These are phyloP conservation scores for Vireo altiloquus DNA, from an alignment of 2,113 vertebrate species.

Conservation along the genomic window DNA sequence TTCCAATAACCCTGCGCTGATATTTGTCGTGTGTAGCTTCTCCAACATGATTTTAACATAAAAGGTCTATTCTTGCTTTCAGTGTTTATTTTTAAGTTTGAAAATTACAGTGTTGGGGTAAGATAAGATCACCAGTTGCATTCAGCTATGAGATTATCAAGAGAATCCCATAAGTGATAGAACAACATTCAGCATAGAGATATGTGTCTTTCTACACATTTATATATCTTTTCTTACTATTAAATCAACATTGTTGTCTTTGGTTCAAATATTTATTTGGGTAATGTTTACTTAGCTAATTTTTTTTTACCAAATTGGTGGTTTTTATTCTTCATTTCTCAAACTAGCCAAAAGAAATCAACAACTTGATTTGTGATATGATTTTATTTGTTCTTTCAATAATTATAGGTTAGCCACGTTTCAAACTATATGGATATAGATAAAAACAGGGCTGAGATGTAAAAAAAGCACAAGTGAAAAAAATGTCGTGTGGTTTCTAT, in stretches of 20 bases:
- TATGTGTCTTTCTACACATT: background rate
- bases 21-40: constrained; percentile 26
- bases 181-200: background rate
- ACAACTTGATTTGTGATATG: constrained; percentile 30
- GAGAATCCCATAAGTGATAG: background rate
- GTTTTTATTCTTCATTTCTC: background rate
- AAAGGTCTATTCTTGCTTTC: constrained; percentile 21
- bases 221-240: background rate
- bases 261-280: background rate
- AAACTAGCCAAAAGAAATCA: background rate
- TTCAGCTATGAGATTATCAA: background rate
- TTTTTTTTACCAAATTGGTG: background rate
- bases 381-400: constrained; percentile 39
- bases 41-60: constrained; percentile 10
- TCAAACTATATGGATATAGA: constrained; percentile 42
- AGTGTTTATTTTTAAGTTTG: constrained; percentile 32
- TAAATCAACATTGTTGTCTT: background rate
- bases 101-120: background rate
- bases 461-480: constrained; percentile 47
- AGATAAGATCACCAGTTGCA: constrained; percentile 23
- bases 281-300: background rate
- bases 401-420: constrained; percentile 49
- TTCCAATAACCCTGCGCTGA: background rate
- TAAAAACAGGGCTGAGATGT: constrained; percentile 61
- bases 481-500: constrained; percentile 51